These are phyloP conservation scores for Cricetomys ansorgei DNA, from an alignment of 2,113 vertebrate species.

Conservation along the genomic window DNA sequence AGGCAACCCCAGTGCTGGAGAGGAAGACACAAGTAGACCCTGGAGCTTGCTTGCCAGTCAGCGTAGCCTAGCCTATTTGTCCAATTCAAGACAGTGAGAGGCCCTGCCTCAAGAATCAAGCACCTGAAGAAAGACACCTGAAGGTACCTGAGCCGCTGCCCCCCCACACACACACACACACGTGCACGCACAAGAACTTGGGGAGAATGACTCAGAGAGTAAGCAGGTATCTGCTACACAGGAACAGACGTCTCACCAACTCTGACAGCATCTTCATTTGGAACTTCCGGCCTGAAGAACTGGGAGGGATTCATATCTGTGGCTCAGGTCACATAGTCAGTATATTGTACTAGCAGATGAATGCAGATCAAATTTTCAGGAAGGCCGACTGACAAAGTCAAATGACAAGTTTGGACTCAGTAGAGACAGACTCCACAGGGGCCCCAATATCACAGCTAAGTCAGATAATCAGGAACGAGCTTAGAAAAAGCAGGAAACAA, in stretches of 20 bases:
- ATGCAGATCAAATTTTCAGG: not conserved
- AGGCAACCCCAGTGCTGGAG: not conserved
- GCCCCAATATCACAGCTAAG: not conserved
- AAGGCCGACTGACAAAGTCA: not conserved
- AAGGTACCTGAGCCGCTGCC: not conserved
- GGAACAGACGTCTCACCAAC: not conserved
- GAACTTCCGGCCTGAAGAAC: no score
- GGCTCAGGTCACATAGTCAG: not conserved
- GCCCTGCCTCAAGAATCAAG: not conserved
- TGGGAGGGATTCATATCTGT: not conserved
- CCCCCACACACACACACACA: not conserved
- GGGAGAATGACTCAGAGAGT: fast-evolving
- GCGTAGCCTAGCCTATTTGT: not conserved
- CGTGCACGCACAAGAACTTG: not conserved
- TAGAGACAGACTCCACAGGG: not conserved
- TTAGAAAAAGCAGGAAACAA: not conserved
- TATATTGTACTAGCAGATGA: not conserved
- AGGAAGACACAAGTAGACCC: not conserved
- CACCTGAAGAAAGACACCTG: not conserved
- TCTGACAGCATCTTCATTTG: not conserved
- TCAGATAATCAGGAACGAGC: not conserved
- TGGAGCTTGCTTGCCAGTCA: not conserved
- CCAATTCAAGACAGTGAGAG: not conserved
- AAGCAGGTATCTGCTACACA: fast-evolving
- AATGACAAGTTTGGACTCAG: not conserved